phyloP scores from a whole-genome alignment of 2,888 invertebrate genomes.

The Cerastis leucographa region DNA sequence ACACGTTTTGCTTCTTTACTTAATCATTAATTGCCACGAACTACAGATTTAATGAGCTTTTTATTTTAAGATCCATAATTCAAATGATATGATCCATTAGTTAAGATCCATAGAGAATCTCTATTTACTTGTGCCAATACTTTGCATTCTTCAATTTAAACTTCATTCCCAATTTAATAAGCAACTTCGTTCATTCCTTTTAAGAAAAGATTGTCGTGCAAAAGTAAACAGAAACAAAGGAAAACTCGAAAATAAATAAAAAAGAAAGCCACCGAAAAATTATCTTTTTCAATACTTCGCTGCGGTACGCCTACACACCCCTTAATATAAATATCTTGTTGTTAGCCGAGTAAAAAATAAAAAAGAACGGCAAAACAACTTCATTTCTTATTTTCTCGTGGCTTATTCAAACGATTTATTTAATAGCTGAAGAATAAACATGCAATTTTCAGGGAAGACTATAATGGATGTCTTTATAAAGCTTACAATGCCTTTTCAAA shows the following conservation, averaged over 20 bases:
- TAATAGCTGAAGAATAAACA: constrained; percentile 52
- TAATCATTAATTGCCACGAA: neutral
- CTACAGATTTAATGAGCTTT: neutral
- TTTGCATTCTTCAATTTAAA: neutral
- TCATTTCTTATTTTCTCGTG: constrained; percentile 47
- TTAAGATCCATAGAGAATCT: neutral
- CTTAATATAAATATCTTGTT: constrained; percentile 55
- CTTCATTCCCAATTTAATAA: neutral
- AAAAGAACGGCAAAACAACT: constrained; percentile 25
- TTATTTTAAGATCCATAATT: neutral
- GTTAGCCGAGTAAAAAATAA: constrained; percentile 39
- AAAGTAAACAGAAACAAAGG: constrained; percentile 11
- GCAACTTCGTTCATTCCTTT: neutral
- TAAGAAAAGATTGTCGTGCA: constrained; percentile 12
- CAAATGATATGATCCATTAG: neutral
- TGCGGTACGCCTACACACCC: constrained; percentile 39
- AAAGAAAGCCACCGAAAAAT: constrained; percentile 38
- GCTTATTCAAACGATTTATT: constrained; percentile 56
- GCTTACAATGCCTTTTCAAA: constrained; percentile 63
- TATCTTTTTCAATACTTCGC: constrained; percentile 56
- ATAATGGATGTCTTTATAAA: constrained; percentile 52
- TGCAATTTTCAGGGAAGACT: constrained; percentile 45
- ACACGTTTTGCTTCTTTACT: neutral
- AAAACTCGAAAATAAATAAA: constrained; percentile 30
- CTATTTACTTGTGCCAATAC: neutral